phyloP scores from a whole-genome alignment of 2,113 vertebrate species.

The Mastomys coucha region DNA sequence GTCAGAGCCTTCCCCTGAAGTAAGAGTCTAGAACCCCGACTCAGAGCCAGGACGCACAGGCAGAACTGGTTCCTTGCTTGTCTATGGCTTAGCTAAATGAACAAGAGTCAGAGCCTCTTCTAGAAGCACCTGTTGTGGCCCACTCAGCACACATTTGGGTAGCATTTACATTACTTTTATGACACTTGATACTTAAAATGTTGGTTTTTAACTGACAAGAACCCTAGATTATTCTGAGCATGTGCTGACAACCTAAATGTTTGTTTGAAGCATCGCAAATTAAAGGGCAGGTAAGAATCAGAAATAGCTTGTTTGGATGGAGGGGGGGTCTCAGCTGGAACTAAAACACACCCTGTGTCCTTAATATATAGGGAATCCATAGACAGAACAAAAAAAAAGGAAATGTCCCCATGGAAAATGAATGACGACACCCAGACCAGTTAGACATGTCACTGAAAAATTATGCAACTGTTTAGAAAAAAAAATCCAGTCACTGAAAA shows the following conservation, averaged over 20 bases:
- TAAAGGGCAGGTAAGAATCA: not conserved
- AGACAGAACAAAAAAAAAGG: not conserved
- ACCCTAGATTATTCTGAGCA: not conserved
- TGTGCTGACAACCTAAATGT: not conserved
- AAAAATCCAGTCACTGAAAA: accelerated
- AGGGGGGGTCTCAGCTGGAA: not conserved
- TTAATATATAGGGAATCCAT: not conserved
- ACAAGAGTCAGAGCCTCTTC: too few relatives aligned
- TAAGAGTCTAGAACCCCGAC: not conserved
- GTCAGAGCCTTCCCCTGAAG: not conserved
- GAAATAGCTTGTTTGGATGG: not conserved
- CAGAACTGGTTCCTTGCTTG: accelerated
- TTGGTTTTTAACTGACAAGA: not conserved
- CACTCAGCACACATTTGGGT: not conserved
- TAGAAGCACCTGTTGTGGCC: not conserved
- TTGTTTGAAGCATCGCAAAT: not conserved
- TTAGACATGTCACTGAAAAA: not conserved
- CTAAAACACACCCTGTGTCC: too few relatives aligned
- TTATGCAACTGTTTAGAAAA: not conserved
- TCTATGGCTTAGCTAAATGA: not conserved
- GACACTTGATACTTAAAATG: too few relatives aligned
- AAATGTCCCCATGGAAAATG: not conserved
- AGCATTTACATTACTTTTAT: not conserved
- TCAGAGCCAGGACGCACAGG: accelerated
- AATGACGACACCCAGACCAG: not conserved